Percentiles rank a stretch among this genome's conserved stretches.
phyloP scores from a whole-genome alignment of 2,113 vertebrate genomes.

The rat (Rattus norvegicus) region DNA sequence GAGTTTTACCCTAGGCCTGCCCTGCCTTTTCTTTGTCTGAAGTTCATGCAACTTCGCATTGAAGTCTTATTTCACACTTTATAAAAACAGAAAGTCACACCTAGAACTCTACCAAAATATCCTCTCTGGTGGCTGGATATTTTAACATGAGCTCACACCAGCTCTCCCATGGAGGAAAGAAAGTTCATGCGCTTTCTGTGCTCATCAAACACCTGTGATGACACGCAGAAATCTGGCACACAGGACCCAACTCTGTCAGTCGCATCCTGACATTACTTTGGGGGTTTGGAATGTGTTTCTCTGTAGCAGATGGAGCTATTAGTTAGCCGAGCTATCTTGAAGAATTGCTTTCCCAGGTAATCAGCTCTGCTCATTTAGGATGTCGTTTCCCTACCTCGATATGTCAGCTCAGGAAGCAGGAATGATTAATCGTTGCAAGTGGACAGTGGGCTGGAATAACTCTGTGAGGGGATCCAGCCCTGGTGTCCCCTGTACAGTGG shows the following conservation, averaged over 20 bases:
- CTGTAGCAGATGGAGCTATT: conserved; percentile 90
- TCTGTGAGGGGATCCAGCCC: conserved; percentile 75
- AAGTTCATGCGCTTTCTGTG: conserved; percentile 31
- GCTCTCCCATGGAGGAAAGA: conserved; percentile 44
- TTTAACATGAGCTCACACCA: not conserved
- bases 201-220: conserved; percentile 55
- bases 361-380: conserved; percentile 91
- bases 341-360: conserved; percentile 94
- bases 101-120: not conserved
- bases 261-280: conserved; percentile 78
- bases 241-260: conserved; percentile 59
- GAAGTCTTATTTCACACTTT: conserved; percentile 35
- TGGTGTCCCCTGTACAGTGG: conserved; percentile 65
- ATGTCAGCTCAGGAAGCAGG: conserved; percentile 85
- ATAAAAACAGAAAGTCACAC: conserved; percentile 4
- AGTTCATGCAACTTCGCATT: conserved; percentile 6
- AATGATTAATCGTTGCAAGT: conserved; percentile 87
- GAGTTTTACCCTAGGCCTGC: not conserved
- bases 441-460: conserved; percentile 83
- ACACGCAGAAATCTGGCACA: conserved; percentile 76
- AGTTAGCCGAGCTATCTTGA: conserved; percentile 88
- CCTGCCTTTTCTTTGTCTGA: not conserved
- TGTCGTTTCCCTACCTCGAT: conserved; percentile 86
- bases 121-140: not conserved
- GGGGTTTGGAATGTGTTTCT: conserved; percentile 85